Percentiles rank a stretch among this genome's conserved stretches.
phyloP scores from a whole-genome alignment of 2,888 invertebrate species.

The Lymantria monacha region DNA sequence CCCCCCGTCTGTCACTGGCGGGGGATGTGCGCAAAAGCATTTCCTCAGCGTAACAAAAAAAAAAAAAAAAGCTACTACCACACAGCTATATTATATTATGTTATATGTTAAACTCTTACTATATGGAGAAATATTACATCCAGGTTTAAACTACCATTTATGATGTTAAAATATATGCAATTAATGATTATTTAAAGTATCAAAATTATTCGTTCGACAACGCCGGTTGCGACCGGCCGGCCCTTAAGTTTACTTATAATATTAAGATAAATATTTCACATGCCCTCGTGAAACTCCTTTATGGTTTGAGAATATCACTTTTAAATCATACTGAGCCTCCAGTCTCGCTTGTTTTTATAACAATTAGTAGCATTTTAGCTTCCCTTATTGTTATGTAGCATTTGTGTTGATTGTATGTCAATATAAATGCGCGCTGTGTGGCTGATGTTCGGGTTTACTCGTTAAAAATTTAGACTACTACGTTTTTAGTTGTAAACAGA shows the following conservation, averaged over 20 bases:
- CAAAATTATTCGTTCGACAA: constrained; percentile 40
- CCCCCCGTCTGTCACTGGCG: no score
- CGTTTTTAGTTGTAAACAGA: constrained; percentile 61
- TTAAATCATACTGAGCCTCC: constrained; percentile 72
- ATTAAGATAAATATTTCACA: constrained; percentile 82
- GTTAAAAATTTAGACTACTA: constrained; percentile 78
- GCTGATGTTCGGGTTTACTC: constrained; percentile 64
- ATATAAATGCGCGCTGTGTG: constrained; percentile 52
- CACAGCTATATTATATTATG: no score
- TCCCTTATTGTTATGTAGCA: constrained; percentile 66
- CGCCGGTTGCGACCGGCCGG: constrained; percentile 41
- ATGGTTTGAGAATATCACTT: constrained; percentile 80
- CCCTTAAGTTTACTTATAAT: constrained; percentile 79
- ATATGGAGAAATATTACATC: no score
- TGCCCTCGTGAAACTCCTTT: constrained; percentile 78
- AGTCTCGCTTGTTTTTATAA: constrained; percentile 74
- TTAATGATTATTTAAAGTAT: constrained; percentile 32
- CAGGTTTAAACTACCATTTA: no score
- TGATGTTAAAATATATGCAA: no score
- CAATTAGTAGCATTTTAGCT: constrained; percentile 78
- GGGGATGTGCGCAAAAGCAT: no score
- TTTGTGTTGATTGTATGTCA: constrained; percentile 63
- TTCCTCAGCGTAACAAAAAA: no score
- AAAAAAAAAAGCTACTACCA: no score
- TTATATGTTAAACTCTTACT: no score